A percentile compares a stretch with the other conserved stretches of the same genome.
phyloP scores from a whole-genome alignment of 2,888 invertebrate genomes.

The Criorhina ranunculi region DNA sequence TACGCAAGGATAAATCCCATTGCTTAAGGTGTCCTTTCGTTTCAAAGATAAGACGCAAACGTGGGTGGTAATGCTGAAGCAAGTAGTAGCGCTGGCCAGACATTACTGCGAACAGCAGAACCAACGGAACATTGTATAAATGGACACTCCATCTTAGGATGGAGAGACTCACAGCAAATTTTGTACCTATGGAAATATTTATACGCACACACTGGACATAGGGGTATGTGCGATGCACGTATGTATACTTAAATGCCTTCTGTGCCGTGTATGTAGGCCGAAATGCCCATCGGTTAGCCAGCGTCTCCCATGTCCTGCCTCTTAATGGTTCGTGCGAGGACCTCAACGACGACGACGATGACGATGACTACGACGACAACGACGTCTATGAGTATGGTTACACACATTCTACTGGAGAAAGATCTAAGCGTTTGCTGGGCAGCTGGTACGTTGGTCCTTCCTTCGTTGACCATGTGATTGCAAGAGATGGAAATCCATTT shows the following conservation, averaged over 20 bases:
- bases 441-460: conserved; percentile 50
- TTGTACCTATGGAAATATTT: conserved; percentile 67
- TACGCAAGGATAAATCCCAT: conserved; percentile 72
- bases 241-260: conserved; percentile 21
- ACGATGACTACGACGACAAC: too few species aligned
- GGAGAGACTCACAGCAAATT: conserved; percentile 60
- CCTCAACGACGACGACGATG: conserved; percentile 79
- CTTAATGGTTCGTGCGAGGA: conserved; percentile 67
- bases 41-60: conserved; percentile 78
- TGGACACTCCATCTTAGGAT: conserved; percentile 66
- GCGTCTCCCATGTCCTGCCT: conserved; percentile 71
- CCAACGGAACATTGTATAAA: conserved; percentile 66
- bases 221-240: background rate
- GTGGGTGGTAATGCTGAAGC: conserved; percentile 74
- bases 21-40: conserved; percentile 78
- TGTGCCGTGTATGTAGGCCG: conserved; percentile 66
- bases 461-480: conserved; percentile 72
- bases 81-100: conserved; percentile 54
- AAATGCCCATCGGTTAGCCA: conserved; percentile 75
- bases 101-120: conserved; percentile 65
- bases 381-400: conserved; percentile 67
- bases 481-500: conserved; percentile 75
- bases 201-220: conserved; percentile 28
- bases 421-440: conserved; percentile 41
- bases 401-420: conserved; percentile 52